These are phyloP conservation scores for Phylloscopus trochiloides DNA, from an alignment of 2,113 vertebrate genomes.

Conservation along the genomic window DNA sequence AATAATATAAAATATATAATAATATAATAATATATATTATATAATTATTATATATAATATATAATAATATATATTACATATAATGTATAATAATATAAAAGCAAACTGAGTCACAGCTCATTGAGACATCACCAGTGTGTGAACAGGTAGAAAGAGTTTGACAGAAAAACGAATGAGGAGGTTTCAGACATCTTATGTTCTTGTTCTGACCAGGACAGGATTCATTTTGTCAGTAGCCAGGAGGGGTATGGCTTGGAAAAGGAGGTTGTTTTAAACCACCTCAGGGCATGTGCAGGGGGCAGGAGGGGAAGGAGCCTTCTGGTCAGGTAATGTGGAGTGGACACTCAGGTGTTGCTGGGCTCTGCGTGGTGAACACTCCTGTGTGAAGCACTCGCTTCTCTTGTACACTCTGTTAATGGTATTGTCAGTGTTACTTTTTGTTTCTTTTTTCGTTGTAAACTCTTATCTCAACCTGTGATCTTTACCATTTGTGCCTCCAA, in stretches of 20 bases:
- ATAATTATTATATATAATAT: too few species aligned
- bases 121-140: background rate
- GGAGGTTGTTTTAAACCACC: background rate
- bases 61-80: too few species aligned
- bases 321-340: background rate
- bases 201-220: background rate
- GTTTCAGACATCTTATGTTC: background rate
- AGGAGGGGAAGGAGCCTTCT: background rate
- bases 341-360: background rate
- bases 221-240: background rate
- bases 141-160: background rate
- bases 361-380: background rate
- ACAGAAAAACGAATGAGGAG: background rate
- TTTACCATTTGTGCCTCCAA: background rate
- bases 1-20: too few species aligned
- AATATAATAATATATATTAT: too few species aligned
- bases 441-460: background rate
- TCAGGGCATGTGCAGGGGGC: too few species aligned
- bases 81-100: background rate
- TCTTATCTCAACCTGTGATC: background rate
- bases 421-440: background rate
- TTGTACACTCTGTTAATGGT: too few species aligned
- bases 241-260: background rate
- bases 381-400: background rate
- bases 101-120: background rate